Conservation (phyloP, 2,797 vertebrate species). For the Spondyliosoma cantharus region DNA sequence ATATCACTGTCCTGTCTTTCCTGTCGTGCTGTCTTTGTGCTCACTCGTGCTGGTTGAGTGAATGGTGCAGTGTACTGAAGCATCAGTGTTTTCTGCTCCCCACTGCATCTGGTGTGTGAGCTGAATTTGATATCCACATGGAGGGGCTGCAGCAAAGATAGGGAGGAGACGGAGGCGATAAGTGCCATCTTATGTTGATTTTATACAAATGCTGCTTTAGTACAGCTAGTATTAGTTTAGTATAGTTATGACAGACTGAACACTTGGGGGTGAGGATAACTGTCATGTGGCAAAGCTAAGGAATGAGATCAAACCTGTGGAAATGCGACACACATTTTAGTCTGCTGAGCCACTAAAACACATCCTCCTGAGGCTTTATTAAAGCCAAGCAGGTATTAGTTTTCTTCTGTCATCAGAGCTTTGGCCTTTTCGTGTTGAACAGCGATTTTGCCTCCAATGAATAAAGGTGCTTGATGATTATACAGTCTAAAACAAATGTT, state of each 20-base stretch:
- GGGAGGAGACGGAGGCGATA: slow-evolving; percentile 11
- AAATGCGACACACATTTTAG: background rate
- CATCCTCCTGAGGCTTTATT: slow-evolving; percentile 17
- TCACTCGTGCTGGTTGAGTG: slow-evolving; percentile 18
- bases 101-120: slow-evolving; percentile 59
- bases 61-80: slow-evolving; percentile 51
- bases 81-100: slow-evolving; percentile 40
- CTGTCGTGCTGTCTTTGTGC: slow-evolving; percentile 2
- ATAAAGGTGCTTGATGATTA: slow-evolving; percentile 9
- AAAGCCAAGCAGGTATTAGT: background rate
- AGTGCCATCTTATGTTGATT: slow-evolving; percentile 18
- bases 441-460: background rate
- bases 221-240: too few relatives aligned
- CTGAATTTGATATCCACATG: slow-evolving; percentile 53
- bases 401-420: background rate
- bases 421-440: background rate
- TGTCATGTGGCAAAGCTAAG: background rate
- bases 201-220: background rate
- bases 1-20: background rate
- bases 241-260: background rate
- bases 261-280: background rate
- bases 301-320: background rate
- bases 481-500: background rate
- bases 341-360: slow-evolving; percentile 9
- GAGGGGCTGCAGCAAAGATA: slow-evolving; percentile 38